Conservation (phyloP, 2,797 vertebrate genomes). For the Helostoma temminkii region DNA sequence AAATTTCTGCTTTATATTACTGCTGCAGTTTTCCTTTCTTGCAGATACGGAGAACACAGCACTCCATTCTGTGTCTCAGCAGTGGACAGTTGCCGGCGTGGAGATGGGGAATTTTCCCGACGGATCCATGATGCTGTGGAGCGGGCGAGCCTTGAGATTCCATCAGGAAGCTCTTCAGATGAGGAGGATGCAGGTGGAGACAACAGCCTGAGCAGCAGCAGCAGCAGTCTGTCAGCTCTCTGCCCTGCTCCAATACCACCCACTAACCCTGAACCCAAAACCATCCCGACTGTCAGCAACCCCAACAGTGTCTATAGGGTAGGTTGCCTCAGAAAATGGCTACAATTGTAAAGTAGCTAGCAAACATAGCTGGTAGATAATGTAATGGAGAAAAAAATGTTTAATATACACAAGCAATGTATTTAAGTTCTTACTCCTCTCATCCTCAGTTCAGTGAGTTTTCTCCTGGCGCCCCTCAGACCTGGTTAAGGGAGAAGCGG, state of each 20-base stretch:
- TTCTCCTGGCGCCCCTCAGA: conserved; percentile 71
- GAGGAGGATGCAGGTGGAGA: conserved; percentile 83
- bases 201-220: conserved; percentile 61
- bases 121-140: conserved; percentile 89
- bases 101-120: conserved; percentile 85
- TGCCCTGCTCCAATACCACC: not conserved
- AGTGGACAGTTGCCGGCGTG: conserved; percentile 74
- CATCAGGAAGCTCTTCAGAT: conserved; percentile 87
- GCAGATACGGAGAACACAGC: conserved; percentile 92
- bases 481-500: conserved; percentile 86
- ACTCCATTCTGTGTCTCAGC: conserved; percentile 88
- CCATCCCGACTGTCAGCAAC: conserved; percentile 94
- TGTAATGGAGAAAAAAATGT: no score
- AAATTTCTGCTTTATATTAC: not conserved
- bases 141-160: conserved; percentile 85
- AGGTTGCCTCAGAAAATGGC: conserved; percentile 1
- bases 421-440: not conserved
- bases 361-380: no score
- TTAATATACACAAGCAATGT: no score
- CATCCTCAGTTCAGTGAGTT: conserved; percentile 82
- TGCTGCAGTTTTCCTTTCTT: no score
- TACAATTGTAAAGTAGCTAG: no score
- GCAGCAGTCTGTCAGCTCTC: conserved; percentile 36
- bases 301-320: conserved; percentile 98
- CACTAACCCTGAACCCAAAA: conserved; percentile 77